Conservation (phyloP, 2,888 invertebrate species). For the Sclerodermus sp. region DNA sequence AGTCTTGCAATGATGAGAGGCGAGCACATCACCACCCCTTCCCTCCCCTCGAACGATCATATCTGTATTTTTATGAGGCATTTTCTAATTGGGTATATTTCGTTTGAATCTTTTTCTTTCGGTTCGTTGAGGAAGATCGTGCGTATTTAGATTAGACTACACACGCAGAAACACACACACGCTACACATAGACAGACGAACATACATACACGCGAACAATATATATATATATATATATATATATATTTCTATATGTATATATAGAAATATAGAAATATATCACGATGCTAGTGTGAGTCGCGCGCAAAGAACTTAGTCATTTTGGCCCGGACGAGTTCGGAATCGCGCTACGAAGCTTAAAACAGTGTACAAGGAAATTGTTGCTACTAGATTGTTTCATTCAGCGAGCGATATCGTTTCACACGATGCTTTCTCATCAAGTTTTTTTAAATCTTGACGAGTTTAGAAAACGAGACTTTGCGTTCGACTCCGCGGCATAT, state of each 20-base stretch:
- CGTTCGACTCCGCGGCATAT: constrained; percentile 18
- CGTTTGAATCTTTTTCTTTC: constrained; percentile 24
- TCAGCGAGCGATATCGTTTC: no score
- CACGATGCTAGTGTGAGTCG: constrained; percentile 22
- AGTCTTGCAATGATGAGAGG: constrained; percentile 17
- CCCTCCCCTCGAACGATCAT: constrained; percentile 21
- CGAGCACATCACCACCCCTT: no score
- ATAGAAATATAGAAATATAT: constrained; percentile 7
- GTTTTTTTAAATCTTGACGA: no score
- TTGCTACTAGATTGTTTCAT: no score
- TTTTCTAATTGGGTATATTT: constrained; percentile 37
- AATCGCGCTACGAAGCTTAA: no score
- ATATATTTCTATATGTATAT: constrained; percentile 9
- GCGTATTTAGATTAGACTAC: no score
- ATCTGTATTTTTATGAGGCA: constrained; percentile 49
- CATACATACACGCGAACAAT: constrained; percentile 25
- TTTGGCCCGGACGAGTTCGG: no score
- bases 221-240: constrained; percentile 28
- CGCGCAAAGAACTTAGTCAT: constrained; percentile 14
- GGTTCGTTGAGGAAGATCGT: constrained; percentile 22
- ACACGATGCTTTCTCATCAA: no score
- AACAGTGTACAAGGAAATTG: no score
- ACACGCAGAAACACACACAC: no score
- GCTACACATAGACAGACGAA: no score
- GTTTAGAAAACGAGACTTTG: constrained; percentile 22